phyloP scores from a whole-genome alignment of 2,888 invertebrate genomes.

The Zhengitettix transpicula region DNA sequence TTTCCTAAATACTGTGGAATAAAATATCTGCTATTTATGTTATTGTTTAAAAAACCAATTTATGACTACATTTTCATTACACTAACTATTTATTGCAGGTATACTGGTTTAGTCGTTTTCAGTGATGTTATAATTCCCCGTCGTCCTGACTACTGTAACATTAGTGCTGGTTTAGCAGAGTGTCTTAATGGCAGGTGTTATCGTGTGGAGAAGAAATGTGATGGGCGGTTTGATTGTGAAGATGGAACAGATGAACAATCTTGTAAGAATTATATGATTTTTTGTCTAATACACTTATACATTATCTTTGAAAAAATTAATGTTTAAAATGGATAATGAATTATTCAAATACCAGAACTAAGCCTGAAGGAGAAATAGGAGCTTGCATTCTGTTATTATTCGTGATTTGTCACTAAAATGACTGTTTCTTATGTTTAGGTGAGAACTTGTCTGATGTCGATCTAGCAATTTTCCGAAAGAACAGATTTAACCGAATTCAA shows the following conservation, averaged over 20 bases:
- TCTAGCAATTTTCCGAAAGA: constrained; percentile 56
- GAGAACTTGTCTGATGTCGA: constrained; percentile 47
- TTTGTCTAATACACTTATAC: not conserved
- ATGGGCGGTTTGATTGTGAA: constrained; percentile 59
- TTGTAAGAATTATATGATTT: constrained; percentile 33
- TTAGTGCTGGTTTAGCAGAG: constrained; percentile 52
- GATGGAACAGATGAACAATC: constrained; percentile 74
- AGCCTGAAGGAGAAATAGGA: too few species aligned
- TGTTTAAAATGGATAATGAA: too few species aligned
- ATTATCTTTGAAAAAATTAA: not conserved
- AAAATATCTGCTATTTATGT: too few species aligned
- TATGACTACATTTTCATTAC: too few species aligned
- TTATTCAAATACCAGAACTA: too few species aligned
- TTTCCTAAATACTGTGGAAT: not conserved
- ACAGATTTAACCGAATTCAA: constrained; percentile 73
- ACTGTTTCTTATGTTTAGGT: constrained; percentile 25
- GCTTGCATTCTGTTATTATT: not conserved
- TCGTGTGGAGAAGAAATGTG: constrained; percentile 55
- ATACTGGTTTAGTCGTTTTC: constrained; percentile 73
- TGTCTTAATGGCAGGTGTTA: constrained; percentile 75
- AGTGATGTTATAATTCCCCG: constrained; percentile 70
- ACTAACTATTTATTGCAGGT: constrained; percentile 17
- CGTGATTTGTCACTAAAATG: constrained; percentile 4
- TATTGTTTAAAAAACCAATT: too few species aligned
- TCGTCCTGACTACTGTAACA: constrained; percentile 51